A percentile compares a stretch with the other conserved stretches of the same genome.
Conservation (phyloP, 2,113 vertebrate genomes). For the Eupsittula cactorum region DNA sequence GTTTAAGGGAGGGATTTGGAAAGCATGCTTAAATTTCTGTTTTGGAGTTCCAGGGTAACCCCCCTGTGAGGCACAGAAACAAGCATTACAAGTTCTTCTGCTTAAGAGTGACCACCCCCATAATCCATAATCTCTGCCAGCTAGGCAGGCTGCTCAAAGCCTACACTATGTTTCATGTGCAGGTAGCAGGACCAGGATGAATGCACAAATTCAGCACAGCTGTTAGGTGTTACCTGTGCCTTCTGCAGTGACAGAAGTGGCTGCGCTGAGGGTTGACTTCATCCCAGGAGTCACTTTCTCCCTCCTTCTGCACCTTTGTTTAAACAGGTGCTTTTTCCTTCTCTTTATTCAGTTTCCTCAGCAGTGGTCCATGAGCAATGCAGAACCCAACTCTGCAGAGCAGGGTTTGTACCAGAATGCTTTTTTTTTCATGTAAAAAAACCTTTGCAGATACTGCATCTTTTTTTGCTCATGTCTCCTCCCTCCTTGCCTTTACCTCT, state of each 20-base stretch:
- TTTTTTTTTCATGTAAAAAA: background rate
- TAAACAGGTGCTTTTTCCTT: background rate
- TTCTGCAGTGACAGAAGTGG: background rate
- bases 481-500: background rate
- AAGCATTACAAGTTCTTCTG: background rate
- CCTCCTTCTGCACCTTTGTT: background rate
- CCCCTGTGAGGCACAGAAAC: background rate
- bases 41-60: background rate
- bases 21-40: background rate
- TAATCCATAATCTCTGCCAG: background rate
- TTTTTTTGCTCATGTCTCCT: background rate
- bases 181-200: background rate
- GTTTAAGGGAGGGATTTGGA: background rate
- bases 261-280: background rate
- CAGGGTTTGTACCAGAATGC: background rate
- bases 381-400: background rate
- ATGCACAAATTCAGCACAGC: background rate
- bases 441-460: background rate
- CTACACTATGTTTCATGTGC: background rate
- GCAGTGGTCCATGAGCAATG: background rate
- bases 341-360: background rate
- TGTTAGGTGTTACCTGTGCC: background rate
- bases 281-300: background rate
- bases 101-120: accelerated
- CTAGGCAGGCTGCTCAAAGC: background rate